These are phyloP conservation scores for Zygothrica quintamaculata DNA, from an alignment of 2,888 invertebrate species.

Conservation along the genomic window DNA sequence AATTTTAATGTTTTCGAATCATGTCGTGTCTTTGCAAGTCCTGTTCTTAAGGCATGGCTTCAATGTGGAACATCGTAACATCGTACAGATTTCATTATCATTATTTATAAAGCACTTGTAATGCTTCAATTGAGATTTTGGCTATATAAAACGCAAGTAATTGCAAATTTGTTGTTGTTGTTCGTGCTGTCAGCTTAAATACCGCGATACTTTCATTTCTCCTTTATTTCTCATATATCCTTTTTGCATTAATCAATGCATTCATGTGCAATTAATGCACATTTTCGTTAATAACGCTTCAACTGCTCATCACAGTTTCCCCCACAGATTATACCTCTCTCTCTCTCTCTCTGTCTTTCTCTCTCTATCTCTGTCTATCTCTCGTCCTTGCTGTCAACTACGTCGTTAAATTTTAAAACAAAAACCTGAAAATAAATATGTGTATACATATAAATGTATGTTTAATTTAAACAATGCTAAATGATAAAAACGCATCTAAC, in stretches of 20 bases:
- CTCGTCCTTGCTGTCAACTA: no score
- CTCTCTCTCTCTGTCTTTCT: no score
- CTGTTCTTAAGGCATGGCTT: slow-evolving; percentile 6
- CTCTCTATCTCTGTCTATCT: no score
- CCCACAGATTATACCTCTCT: slow-evolving; percentile 14
- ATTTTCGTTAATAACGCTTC: slow-evolving; percentile 73
- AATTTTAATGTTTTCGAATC: slow-evolving; percentile 49
- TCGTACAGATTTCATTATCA: slow-evolving; percentile 36
- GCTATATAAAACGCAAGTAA: slow-evolving; percentile 32
- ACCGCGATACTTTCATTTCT: slow-evolving; percentile 4
- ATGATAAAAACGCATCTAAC: neutral
- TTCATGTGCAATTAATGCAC: slow-evolving; percentile 69
- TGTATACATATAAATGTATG: no score
- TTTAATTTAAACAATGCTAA: neutral
- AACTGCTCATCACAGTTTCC: slow-evolving; percentile 44
- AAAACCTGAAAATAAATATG: no score
- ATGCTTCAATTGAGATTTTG: slow-evolving; percentile 33
- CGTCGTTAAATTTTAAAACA: slow-evolving; percentile 9
- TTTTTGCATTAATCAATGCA: slow-evolving; percentile 60
- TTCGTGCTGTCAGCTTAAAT: slow-evolving; percentile 32
- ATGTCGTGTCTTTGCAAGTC: slow-evolving; percentile 9
- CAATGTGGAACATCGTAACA: neutral
- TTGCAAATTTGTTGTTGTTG: slow-evolving; percentile 36
- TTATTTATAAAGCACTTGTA: slow-evolving; percentile 56
- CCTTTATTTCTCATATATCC: neutral